Percentiles rank a stretch among this genome's conserved stretches.
These are phyloP conservation scores for Platysternon megacephalum DNA, from an alignment of 2,113 vertebrate species.

Conservation along the genomic window DNA sequence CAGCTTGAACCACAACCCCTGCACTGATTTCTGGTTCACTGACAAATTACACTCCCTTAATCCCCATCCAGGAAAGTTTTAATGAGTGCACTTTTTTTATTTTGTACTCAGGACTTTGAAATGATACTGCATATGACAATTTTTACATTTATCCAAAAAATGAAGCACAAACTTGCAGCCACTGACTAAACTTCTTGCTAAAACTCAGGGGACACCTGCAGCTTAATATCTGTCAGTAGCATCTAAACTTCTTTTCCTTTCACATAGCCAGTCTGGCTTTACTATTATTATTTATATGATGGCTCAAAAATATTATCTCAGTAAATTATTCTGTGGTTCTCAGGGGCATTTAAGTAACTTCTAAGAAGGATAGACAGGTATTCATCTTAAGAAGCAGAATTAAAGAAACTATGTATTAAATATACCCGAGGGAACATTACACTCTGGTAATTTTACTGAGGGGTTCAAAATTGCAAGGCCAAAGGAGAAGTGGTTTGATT, in stretches of 20 bases:
- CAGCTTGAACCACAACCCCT: slow-evolving; percentile 80
- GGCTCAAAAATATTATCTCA: background rate
- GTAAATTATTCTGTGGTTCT: background rate
- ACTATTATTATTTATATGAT: background rate
- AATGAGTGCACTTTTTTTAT: slow-evolving; percentile 37
- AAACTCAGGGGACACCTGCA: background rate
- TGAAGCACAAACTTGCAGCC: background rate
- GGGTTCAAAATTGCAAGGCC: background rate
- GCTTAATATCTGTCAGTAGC: background rate
- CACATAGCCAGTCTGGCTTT: fast-evolving
- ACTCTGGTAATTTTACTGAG: background rate
- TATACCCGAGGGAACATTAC: background rate
- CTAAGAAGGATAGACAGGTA: background rate
- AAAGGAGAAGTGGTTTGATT: background rate
- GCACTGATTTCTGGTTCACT: slow-evolving; percentile 57
- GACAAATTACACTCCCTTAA: slow-evolving; percentile 68
- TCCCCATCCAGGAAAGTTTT: slow-evolving; percentile 32
- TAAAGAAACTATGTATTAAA: background rate
- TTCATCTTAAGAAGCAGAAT: background rate
- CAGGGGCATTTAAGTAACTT: background rate
- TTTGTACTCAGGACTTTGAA: slow-evolving; percentile 7
- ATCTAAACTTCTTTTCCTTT: background rate
- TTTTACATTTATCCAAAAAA: background rate
- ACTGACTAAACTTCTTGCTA: background rate
- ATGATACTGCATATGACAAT: background rate